Evolutionary conservation across 2,113 vertebrate genomes (phyloP), one percentile per base, ranked within the genome.

Genomic region (Hemiprocne comata): DNA sequence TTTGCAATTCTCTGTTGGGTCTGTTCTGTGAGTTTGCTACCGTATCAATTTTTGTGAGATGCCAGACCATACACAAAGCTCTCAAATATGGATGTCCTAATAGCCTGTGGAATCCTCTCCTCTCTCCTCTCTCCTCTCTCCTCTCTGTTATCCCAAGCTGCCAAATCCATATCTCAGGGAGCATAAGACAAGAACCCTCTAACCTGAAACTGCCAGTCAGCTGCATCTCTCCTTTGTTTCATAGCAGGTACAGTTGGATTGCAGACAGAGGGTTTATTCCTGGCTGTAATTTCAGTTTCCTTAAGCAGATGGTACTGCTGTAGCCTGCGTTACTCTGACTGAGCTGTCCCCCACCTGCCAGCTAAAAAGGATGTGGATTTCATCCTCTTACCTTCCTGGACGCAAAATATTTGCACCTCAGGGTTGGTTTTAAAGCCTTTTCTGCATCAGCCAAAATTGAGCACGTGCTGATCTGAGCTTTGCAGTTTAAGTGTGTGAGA

Each of bases 141-240:
- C 51, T 36, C 24, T 34, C 24, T 23, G n/a, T n/a, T 61, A 23
- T 4, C 53, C 38, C 26, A 26, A 6, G 36, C 24, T 61, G 13
- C 26, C 82, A 77, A 67, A 69, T 46, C 24, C 44, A 82, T 74
- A 54, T 34, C 64, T 81, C 31, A 19, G 21, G 36, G n/a, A 51
- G 34, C 13, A 67, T 82, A 70, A 83, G 81, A 64, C 66, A 87
- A 82, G 66, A 83, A 70, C 31, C 89, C 46, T 61, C 51, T 80
- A 61, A 84, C 64, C 58, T 50, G 34, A 67, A 91, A 50, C 89
- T 94, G 64, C 58, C 75, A 81, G 28, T 76, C 70, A 89, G 46
- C 40, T 75, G 6, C 8, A 1, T 66, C 64, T 71, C 25, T 26
- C 5, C 64, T 40, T 55, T 20, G 1, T 62, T 33, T 69, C 36